These are phyloP conservation scores for Eueremaeus valkanovi DNA, from an alignment of 2,888 invertebrate genomes.

Conservation along the genomic window DNA sequence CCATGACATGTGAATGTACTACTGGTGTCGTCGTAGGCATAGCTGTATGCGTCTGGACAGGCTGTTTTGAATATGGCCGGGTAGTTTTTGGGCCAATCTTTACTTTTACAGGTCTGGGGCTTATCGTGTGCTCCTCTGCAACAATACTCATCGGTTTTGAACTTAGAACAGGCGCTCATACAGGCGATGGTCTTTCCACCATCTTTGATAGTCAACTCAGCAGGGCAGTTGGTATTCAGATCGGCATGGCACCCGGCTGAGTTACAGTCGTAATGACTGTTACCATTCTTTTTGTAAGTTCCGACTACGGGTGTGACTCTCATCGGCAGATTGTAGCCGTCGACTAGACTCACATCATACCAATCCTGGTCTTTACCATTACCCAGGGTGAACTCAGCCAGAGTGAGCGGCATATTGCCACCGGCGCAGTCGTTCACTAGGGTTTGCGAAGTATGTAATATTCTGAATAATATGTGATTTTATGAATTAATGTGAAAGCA, in stretches of 20 bases:
- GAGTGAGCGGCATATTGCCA: conserved; percentile 54
- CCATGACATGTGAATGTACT: conserved; percentile 56
- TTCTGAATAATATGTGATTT: too few relatives aligned
- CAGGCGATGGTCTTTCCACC: conserved; percentile 52
- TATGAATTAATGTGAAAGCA: too few relatives aligned
- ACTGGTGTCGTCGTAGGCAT: conserved; percentile 58
- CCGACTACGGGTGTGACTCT: conserved; percentile 43
- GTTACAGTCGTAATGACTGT: conserved; percentile 52
- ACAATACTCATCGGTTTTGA: conserved; percentile 56
- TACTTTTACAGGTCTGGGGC: conserved; percentile 54
- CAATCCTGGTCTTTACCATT: conserved; percentile 53
- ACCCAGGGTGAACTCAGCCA: conserved; percentile 55
- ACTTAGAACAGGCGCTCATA: conserved; percentile 56
- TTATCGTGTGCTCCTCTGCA: conserved; percentile 54
- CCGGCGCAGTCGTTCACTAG: conserved; percentile 54
- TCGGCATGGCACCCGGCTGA: conserved; percentile 51
- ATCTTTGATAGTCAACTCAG: conserved; percentile 48
- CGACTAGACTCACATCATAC: conserved; percentile 57
- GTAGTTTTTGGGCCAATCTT: conserved; percentile 53
- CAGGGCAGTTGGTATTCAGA: conserved; percentile 54
- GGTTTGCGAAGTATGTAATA: too few relatives aligned
- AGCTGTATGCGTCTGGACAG: conserved; percentile 59
- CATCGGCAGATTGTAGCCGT: conserved; percentile 56
- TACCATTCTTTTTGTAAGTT: conserved; percentile 43
- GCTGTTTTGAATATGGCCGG: conserved; percentile 55